Evolutionary conservation across 1,140 invertebrate species (phyloP), one percentile per base, ranked within the genome.

Genomic region (Nymphalis io): DNA sequence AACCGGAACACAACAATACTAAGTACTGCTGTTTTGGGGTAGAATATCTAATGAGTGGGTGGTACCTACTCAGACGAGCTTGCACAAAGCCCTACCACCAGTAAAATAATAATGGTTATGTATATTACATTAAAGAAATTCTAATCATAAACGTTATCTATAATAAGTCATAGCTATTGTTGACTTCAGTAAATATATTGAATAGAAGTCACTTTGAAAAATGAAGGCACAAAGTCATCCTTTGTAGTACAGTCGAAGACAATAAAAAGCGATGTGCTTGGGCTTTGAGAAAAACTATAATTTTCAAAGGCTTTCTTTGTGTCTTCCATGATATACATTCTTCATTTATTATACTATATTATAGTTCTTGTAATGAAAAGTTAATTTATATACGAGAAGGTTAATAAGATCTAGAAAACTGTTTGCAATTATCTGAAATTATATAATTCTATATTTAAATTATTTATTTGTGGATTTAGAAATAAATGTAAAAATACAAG

Each of bases 171-270:
- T 51, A 16, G 11, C 12, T 4, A 20, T 51, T 33, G 27, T 16
- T 51, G 18, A 18, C 18, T 18, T 48, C 23, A 18, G 15, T 27
- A 73, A 80, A 75, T 75, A 83, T 73, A 85, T 85, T 82, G 78
- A 78, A 51, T 18, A 8, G 15, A 8, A 74, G 76, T 74, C 73
- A 74, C 73, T 76, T 82, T 80, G 76, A 81, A 81, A 83, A 80
- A 83, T 79, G 78, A 73, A 75, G 74, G 72, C 70, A 73, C 59
- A 77, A 79, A 72, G 69, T 74, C 57, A 42, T 58, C 57, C 72
- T 78, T 76, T 78, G 73, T 75, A 66, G 48, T 64, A 3, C n/a
- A 46, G n/a, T n/a, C 44, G 42, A 63, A 77, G 78, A 78, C 79
- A 81, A 75, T 76, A 69, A 72, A 65, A 65, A 65, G 33, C 38